Evolutionary conservation across 2,113 vertebrate species (phyloP), one percentile per base, ranked within the genome.

Genomic region (Lophius piscatorius): DNA sequence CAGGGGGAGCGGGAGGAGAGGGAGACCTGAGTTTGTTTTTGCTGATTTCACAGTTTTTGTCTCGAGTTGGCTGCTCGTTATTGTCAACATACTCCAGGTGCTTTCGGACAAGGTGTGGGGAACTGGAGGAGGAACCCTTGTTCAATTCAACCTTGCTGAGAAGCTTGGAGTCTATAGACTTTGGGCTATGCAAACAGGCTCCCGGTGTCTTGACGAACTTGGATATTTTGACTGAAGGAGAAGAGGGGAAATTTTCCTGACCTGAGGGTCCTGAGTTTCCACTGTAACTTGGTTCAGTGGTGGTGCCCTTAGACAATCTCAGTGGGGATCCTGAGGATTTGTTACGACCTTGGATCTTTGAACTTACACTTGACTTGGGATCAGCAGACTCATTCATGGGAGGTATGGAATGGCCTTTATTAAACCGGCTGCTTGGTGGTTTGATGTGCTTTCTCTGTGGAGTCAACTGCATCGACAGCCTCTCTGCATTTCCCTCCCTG

Each of bases 1-100:
- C 94, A 0, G 95, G 94, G 77, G 93, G 91, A 38, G 87, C 66
- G 1, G 94, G 95, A 13, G 87, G 60, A 86, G 92, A 91, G 1
- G 92, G 91, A 11, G 94, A 91, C 66, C 61, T 91, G 63, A 87
- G 54, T 70, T 91, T 79, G 21, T 74, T 87, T 75, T 88, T 36
- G 63, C 70, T 74, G 36, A 84, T 68, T 74, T 86, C 89, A 91
- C 88, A 90, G 69, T 86, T 81, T 16, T 86, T 84, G 50, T 94
- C 94, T 88, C 90, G 91, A 7, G 87, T 93, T 18, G 92, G 93
- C 57, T 88, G 82, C 11, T 94, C 93, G 9, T 84, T 72, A 7
- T 62, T 62, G 31, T 90, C 88, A 17, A 39, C 49, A 12, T 84
- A 79, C 5, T 91, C 90, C 31, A 64, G 50, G 63, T 90, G 79